Base-by-base conservation (phyloP, 2,888 invertebrate species). In the Chelonus formosanus region DNA sequence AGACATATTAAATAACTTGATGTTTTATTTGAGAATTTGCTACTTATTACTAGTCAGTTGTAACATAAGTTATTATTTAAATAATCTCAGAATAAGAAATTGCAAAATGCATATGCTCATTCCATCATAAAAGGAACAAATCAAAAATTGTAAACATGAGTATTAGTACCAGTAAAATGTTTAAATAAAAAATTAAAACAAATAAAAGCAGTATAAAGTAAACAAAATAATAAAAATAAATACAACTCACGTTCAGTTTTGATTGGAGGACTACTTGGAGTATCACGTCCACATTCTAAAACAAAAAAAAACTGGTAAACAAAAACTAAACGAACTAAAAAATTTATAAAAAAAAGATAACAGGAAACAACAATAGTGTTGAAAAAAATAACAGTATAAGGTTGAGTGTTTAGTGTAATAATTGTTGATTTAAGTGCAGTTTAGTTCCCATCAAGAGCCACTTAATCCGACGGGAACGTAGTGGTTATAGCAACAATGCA, bases 371-470 rank as follows among this genome's bases (percentile, higher is more conserved):
- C 20, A 20, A 20, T 20, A 20, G 20, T 20, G 2, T 20, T 20
- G 34, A 56, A 47, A 63, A 59, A 70, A 64, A 62, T 5, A 40
- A 5, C 3, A 40, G 40, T 40, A 20, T 40, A 40, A 40, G 6
- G 2, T 40, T 1, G 1, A 20, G 1, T 20, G 20, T 40, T 40
- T 40, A 3, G 6, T 40, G 6, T 32, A 52, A 7, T 35, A 61
- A 68, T 66, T 68, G 68, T 60, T 69, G 50, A 65, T 67, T 68
- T 73, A 74, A 75, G 71, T 66, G 69, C 67, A 70, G 72, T 78
- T 78, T 76, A 78, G 79, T 82, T 82, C 78, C 80, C 81, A 82
- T 82, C 78, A 78, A 78, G 77, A 72, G 73, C 73, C 74, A 78
- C 78, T 82, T 80, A 78, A 82, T 82, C 78, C 74, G 70, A 71